These are phyloP conservation scores for Scaptomyza caliginosa DNA, from an alignment of 2,888 invertebrate species.

Conservation along the genomic window DNA sequence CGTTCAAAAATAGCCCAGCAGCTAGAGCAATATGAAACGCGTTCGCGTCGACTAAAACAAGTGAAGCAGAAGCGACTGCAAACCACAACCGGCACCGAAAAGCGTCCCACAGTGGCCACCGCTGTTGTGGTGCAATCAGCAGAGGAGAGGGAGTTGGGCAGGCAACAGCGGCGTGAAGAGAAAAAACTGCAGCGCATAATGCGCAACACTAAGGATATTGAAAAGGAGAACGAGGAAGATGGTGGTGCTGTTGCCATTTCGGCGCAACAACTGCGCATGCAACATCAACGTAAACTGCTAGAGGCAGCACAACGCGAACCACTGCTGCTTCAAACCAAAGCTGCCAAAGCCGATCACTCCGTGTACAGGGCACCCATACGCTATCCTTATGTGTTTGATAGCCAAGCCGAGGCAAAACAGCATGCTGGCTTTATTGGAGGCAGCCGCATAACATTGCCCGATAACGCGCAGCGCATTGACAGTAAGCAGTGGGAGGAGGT, in stretches of 20 bases:
- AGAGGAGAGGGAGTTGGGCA: slow-evolving; percentile 90
- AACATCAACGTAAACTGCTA: slow-evolving; percentile 81
- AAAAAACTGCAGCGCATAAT: slow-evolving; percentile 87
- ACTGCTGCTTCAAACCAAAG: slow-evolving; percentile 71
- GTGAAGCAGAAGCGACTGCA: slow-evolving; percentile 64
- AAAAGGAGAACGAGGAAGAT: slow-evolving; percentile 48
- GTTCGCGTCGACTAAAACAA: slow-evolving; percentile 72
- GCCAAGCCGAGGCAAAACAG: slow-evolving; percentile 88
- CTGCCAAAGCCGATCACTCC: slow-evolving; percentile 57
- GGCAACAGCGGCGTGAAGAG: slow-evolving; percentile 92
- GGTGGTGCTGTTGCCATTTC: slow-evolving; percentile 80
- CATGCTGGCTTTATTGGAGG: slow-evolving; percentile 90
- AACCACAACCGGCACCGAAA: slow-evolving; percentile 31
- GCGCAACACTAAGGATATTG: slow-evolving; percentile 72
- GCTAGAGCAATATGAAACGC: slow-evolving; percentile 77
- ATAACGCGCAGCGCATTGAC: slow-evolving; percentile 90
- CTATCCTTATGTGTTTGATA: slow-evolving; percentile 95
- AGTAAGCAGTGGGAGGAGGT: slow-evolving; percentile 93
- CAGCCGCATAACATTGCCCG: slow-evolving; percentile 91
- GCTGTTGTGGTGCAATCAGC: slow-evolving; percentile 94
- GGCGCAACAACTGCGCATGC: slow-evolving; percentile 81
- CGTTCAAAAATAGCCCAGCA: slow-evolving; percentile 85
- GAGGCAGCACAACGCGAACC: slow-evolving; percentile 81
- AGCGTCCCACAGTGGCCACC: slow-evolving; percentile 88
- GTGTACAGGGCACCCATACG: slow-evolving; percentile 85